Evolutionary conservation across 1,140 invertebrate species (phyloP), one percentile per base, ranked within the genome.

Genomic region (Cyclargus thomasi): DNA sequence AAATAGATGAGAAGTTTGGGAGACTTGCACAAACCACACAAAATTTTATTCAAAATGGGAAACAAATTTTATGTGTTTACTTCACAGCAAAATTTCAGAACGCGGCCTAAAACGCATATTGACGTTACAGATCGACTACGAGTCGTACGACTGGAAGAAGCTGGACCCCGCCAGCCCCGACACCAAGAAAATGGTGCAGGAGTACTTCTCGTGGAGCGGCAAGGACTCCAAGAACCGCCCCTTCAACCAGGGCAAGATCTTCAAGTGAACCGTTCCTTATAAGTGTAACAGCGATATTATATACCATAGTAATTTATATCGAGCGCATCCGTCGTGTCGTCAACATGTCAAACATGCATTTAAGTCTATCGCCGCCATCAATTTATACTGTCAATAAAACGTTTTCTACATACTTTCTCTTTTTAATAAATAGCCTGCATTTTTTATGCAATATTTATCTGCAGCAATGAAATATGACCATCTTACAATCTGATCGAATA

Each of bases 161-260:
- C 91, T 99, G 55, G 96, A 99, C 89, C 92, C 97, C 53, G 91
- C 92, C 66, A 93, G 92, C 63, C 93, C 94, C 73, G 94, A 97
- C 79, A 98, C 97, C 62, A 99, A 99, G 92, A 94, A 96, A 77
- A 84, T 98, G 53, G 97, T 99, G 10, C 92, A 95, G 72, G 95
- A 99, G 82, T 99, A 99, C 90, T 95, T 99, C 84, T 94, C 95
- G 14, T 99, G 97, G 98, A 92, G 93, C 78, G 98, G 97, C 62
- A 91, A 92, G 66, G 97, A 99, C 82, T 97, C 97, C 85, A 89
- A 94, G 69, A 97, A 97, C 67, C 95, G 97, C 78, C 94, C 96
- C 87, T 99, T 99, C 92, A 99, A 98, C 90, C 96, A 99, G 93
- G 99, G 99, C 90, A 99, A 99, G 93, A 97, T 99, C 86, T 99